Evolutionary conservation across 2,888 invertebrate genomes (phyloP), one percentile per base, ranked within the genome.

Genomic region (Zygogramma bicolorata): DNA sequence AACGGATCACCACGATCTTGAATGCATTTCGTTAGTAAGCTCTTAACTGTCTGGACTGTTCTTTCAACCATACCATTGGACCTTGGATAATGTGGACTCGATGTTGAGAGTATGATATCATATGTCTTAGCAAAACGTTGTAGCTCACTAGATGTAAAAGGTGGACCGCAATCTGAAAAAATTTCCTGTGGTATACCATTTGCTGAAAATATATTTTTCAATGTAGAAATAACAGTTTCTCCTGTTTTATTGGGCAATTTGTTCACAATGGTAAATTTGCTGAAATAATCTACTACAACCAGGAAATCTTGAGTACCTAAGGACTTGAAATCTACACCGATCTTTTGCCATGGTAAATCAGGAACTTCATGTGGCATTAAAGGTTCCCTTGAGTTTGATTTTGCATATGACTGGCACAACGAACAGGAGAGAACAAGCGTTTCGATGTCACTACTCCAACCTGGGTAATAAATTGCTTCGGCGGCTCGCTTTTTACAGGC

Each of bases 401-500:
- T 58, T n/a, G 53, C 42, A 29, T 69, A 69, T 40, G 10, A 10
- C 40, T 68, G 67, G 67, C 76, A 76, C 29, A n/a, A 66, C 15
- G 34, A 4, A 62, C 73, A 73, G 20, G 18, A 10, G 0, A 65
- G 20, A 0, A 80, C 71, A 10, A 73, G 10, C 15, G 77, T 71
- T 73, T 81, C 79, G n/a, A 81, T 69, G 7, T 82, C 78, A 42
- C 61, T 63, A 34, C 72, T 27, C 10, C 78, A 62, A 13, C 70
- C 73, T n/a, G 77, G 78, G 74, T 80, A 82, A 65, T 78, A 81
- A 46, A 78, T 70, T 27, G 77, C 77, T 70, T 79, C 77, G 22
- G 78, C 53, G 2, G 77, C 75, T 61, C 20, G 8, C 65, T 46
- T 65, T 63, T 69, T 71, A 20, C 61, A 75, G 29, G 62, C 67